Percentiles rank a stretch among this genome's conserved stretches.
These are phyloP conservation scores for Ornithoptera priamus DNA, from an alignment of 2,888 invertebrate species.

Conservation along the genomic window DNA sequence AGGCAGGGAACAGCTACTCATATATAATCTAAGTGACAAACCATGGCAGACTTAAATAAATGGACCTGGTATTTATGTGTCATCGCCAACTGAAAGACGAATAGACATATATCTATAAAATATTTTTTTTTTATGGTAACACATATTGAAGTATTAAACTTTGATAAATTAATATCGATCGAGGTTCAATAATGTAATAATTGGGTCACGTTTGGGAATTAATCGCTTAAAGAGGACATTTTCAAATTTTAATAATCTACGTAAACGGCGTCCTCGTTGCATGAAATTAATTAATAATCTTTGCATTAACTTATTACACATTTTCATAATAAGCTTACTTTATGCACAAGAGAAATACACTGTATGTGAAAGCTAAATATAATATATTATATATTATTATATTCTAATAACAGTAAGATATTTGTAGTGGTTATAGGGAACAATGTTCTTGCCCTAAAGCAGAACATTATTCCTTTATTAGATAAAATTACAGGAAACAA, in stretches of 20 bases:
- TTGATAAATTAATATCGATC: not conserved
- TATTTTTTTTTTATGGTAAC: not conserved
- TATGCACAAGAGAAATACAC: not conserved
- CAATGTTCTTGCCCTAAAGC: too few species aligned
- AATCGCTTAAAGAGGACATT: not conserved
- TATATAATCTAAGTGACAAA: too few species aligned
- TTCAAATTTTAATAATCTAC: not conserved
- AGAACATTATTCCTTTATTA: too few species aligned
- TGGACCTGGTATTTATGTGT: too few species aligned
- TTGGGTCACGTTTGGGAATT: not conserved
- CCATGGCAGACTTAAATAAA: too few species aligned
- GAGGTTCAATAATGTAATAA: not conserved
- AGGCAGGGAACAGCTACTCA: too few species aligned
- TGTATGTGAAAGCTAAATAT: too few species aligned
- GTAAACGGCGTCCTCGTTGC: not conserved
- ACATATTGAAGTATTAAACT: not conserved
- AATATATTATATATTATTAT: too few species aligned
- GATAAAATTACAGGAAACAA: too few species aligned
- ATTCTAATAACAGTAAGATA: too few species aligned
- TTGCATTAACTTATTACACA: not conserved
- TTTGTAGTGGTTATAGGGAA: too few species aligned
- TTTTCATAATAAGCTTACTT: not conserved
- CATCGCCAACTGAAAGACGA: not conserved
- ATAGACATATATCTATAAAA: not conserved
- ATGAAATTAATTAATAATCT: not conserved